Evolutionary conservation across 2,797 vertebrate genomes (phyloP).

Genomic region (Sciaenops ocellatus): DNA sequence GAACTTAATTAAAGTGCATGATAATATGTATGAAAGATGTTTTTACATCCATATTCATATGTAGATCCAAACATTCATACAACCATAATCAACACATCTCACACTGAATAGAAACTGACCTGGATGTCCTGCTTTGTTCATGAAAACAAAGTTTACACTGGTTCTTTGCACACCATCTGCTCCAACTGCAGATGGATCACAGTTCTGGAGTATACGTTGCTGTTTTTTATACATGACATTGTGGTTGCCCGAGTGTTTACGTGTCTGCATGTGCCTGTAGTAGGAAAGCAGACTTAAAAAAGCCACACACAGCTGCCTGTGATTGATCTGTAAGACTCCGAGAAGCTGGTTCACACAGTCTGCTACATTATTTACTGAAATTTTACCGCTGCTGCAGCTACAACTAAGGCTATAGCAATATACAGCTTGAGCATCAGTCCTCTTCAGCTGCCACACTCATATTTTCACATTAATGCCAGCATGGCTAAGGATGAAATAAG

Average conservation of each 20-base stretch:
- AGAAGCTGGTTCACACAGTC: slow-evolving; percentile 27
- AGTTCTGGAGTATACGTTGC: neutral
- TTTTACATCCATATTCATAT: slow-evolving; percentile 29
- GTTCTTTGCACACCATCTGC: slow-evolving; percentile 40
- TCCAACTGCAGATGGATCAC: slow-evolving; percentile 25
- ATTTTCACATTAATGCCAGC: slow-evolving; percentile 60
- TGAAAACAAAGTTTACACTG: slow-evolving; percentile 24
- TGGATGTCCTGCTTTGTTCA: slow-evolving; percentile 40
- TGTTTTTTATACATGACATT: slow-evolving; percentile 13
- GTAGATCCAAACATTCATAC: slow-evolving; percentile 5
- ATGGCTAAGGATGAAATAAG: slow-evolving; percentile 56
- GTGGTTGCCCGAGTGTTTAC: slow-evolving; percentile 8
- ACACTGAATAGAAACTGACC: slow-evolving; percentile 39
- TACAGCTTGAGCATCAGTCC: slow-evolving; percentile 20
- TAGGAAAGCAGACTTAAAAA: slow-evolving; percentile 20
- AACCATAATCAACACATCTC: slow-evolving; percentile 5
- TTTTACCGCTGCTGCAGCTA: slow-evolving; percentile 21
- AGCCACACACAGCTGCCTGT: neutral
- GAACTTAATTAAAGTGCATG: slow-evolving; percentile 26
- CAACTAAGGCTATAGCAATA: slow-evolving; percentile 25
- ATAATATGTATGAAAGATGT: neutral
- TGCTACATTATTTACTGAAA: slow-evolving; percentile 48
- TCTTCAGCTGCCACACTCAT: slow-evolving; percentile 49
- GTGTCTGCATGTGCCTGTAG: neutral
- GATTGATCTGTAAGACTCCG: slow-evolving; percentile 38